Evolutionary conservation across 2,113 vertebrate genomes (phyloP).

Genomic region (Pleuronectes platessa): DNA sequence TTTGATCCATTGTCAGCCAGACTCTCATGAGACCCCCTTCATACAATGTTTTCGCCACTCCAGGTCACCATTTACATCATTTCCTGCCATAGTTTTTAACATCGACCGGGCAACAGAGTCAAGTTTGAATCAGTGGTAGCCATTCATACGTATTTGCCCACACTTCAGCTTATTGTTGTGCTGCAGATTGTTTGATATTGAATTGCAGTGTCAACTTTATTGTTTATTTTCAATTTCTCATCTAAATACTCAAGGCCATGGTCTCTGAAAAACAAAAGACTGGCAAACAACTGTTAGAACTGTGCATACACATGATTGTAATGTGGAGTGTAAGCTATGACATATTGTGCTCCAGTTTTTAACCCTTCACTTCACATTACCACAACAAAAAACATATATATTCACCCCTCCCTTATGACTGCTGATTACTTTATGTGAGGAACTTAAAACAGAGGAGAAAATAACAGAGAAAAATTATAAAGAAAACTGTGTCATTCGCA

Average conservation of each 20-base stretch:
- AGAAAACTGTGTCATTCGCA: slow-evolving; percentile 73
- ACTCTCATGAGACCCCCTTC: slow-evolving; percentile 76
- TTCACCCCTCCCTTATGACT: slow-evolving; percentile 11
- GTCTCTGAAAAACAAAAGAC: slow-evolving; percentile 46
- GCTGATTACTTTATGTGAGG: slow-evolving; percentile 58
- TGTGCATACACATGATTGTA: slow-evolving; percentile 15
- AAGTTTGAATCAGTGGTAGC: slow-evolving; percentile 66
- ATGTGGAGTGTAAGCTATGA: slow-evolving; percentile 24
- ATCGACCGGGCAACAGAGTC: slow-evolving; percentile 62
- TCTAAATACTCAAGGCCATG: slow-evolving; percentile 49
- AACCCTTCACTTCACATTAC: slow-evolving; percentile 43
- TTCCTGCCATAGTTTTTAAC: slow-evolving; percentile 78
- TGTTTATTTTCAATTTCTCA: slow-evolving; percentile 61
- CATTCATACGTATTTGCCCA: slow-evolving; percentile 55
- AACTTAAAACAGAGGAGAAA: slow-evolving; percentile 55
- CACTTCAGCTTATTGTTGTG: slow-evolving; percentile 42
- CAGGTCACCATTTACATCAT: slow-evolving; percentile 79
- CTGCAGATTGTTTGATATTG: slow-evolving; percentile 54
- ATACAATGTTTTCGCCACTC: slow-evolving; percentile 74
- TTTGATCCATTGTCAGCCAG: slow-evolving; percentile 85
- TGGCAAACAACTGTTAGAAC: slow-evolving; percentile 33
- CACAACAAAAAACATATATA: not conserved
- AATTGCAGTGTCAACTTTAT: slow-evolving; percentile 52
- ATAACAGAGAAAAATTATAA: slow-evolving; percentile 67
- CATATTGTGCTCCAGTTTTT: slow-evolving; percentile 52